Evolutionary conservation across 2,888 invertebrate genomes (phyloP).

Genomic region (Ophion ventricosus): DNA sequence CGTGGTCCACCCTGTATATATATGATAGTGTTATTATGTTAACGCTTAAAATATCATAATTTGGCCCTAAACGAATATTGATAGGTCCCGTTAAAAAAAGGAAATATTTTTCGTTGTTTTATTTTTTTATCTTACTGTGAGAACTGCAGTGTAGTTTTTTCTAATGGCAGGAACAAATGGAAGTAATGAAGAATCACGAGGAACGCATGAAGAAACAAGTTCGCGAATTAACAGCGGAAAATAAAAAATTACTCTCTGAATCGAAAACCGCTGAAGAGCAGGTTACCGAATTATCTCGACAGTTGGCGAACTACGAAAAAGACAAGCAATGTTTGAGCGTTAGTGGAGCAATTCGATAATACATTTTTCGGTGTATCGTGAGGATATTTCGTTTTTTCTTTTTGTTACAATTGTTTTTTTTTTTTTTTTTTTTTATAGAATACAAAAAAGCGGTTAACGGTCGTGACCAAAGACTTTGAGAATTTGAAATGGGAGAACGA

Average conservation of each 20-base stretch:
- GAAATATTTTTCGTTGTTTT: constrained; percentile 65
- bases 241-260: constrained; percentile 90
- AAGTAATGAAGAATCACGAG: constrained; percentile 90
- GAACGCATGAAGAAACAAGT: constrained; percentile 90
- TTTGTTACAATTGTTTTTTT: neutral
- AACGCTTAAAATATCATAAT: too few species aligned
- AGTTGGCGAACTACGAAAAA: constrained; percentile 93
- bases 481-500: constrained; percentile 87
- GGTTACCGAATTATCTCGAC: constrained; percentile 89
- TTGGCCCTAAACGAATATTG: neutral
- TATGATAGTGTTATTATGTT: too few species aligned
- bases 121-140: constrained; percentile 74
- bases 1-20: too few species aligned
- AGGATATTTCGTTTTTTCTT: neutral
- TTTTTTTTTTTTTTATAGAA: constrained; percentile 82
- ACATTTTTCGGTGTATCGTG: neutral
- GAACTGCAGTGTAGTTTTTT: neutral
- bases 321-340: constrained; percentile 91
- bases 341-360: constrained; percentile 73
- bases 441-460: constrained; percentile 84
- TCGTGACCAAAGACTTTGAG: constrained; percentile 85
- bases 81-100: neutral
- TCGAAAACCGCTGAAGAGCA: constrained; percentile 89
- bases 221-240: constrained; percentile 88
- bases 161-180: constrained; percentile 88